phyloP scores from a whole-genome alignment of 2,888 invertebrate genomes.

The Nephrocerus scutellatus region DNA sequence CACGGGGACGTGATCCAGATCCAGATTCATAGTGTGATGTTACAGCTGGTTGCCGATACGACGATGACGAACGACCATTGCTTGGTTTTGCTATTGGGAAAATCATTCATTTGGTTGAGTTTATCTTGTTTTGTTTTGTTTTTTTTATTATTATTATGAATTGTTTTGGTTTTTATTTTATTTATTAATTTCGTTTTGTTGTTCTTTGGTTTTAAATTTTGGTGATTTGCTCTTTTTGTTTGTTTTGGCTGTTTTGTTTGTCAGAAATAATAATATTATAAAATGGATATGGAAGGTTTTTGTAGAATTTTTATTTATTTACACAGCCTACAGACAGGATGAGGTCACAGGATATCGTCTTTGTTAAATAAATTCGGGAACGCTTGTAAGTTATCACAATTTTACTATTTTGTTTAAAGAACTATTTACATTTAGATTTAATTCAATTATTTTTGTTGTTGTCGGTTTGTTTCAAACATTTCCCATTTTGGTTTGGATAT shows the following conservation, averaged over 20 bases:
- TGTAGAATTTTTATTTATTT: neutral
- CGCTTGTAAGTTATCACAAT: too few relatives aligned
- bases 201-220: constrained; percentile 21
- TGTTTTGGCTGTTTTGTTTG: constrained; percentile 11
- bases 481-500: neutral
- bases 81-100: constrained; percentile 46
- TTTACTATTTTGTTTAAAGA: too few relatives aligned
- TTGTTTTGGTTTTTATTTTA: constrained; percentile 17
- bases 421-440: constrained; percentile 10
- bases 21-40: constrained; percentile 45
- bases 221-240: constrained; percentile 5
- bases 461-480: neutral
- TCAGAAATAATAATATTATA: constrained; percentile 2
- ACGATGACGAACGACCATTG: constrained; percentile 46
- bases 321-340: too few relatives aligned
- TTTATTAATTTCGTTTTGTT: constrained; percentile 18
- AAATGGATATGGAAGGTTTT: constrained; percentile 3
- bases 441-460: constrained; percentile 10
- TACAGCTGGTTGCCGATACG: constrained; percentile 45
- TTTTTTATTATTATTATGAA: constrained; percentile 10
- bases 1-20: constrained; percentile 44
- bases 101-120: constrained; percentile 5
- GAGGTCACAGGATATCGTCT: too few relatives aligned
- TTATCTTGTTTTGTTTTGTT: constrained; percentile 9
- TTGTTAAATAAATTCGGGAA: too few relatives aligned